Conservation (phyloP, 53 echinoderm and acorn worm genomes). For the Actinopyga echinites region DNA sequence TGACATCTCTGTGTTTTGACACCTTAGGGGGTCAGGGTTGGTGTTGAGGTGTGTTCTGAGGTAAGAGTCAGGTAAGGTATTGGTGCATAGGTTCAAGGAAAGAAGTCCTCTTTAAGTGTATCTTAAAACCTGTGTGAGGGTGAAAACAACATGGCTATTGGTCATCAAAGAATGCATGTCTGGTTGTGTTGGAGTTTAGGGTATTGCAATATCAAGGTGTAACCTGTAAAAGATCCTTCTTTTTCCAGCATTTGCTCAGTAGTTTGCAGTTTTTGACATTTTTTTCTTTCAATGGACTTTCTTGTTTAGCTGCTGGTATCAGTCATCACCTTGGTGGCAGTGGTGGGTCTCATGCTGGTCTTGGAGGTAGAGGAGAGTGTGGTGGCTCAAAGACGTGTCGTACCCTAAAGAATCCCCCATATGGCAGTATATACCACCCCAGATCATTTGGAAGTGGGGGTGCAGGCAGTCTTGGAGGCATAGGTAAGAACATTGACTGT, state of each 20-base stretch:
- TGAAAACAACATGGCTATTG: too few relatives aligned
- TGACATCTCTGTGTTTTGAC: too few relatives aligned
- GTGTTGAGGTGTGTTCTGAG: too few relatives aligned
- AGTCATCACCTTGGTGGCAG: slow-evolving; percentile 67
- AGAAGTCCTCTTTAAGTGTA: too few relatives aligned
- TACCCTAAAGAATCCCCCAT: slow-evolving; percentile 69
- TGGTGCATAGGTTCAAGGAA: too few relatives aligned
- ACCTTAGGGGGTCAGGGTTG: too few relatives aligned
- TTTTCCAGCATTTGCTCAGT: not conserved
- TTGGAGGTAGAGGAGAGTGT: slow-evolving; percentile 82
- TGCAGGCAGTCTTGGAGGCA: slow-evolving; percentile 61
- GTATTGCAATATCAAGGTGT: too few relatives aligned
- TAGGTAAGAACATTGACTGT: slow-evolving; percentile 47
- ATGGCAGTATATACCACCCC: slow-evolving; percentile 73
- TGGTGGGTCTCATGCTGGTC: slow-evolving; percentile 91
- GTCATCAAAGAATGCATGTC: too few relatives aligned
- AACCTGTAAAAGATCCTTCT: too few relatives aligned
- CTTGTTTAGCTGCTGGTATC: slow-evolving; percentile 71
- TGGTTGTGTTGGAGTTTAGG: too few relatives aligned
- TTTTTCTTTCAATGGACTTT: not conserved
- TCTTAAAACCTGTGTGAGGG: too few relatives aligned
- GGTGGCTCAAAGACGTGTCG: slow-evolving; percentile 64
- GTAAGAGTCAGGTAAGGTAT: too few relatives aligned
- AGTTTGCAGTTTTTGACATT: not conserved
- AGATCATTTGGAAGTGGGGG: slow-evolving; percentile 83